Base-by-base conservation (phyloP, 2,113 vertebrate species). In the Anoura caudifer region DNA sequence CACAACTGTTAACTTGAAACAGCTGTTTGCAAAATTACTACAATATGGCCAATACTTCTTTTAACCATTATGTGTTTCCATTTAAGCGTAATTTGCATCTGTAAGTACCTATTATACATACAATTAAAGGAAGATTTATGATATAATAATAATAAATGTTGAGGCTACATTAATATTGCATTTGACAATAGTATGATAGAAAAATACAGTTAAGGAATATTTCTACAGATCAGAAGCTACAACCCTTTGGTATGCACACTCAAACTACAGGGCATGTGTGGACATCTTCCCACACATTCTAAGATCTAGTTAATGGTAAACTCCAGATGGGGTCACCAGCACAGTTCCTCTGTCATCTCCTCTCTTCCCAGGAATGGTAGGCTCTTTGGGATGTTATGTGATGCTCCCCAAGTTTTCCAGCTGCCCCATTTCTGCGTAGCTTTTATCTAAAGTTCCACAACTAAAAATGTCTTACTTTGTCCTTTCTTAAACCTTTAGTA, bases 1-100 rank as follows among this genome's bases (percentile, higher is more conserved):
- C 87, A 97, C 84, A 97, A 69, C 84, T 61, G 86, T n/a, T 98
- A 97, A 98, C 93, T 95, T 93, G 84, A 97, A 97, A 87, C 94
- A 98, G 75, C 95, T 97, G 97, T 85, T 93, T 59, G 76, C 38
- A 88, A 96, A 97, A 97, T 98, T 91, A 89, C 77, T 97, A 91
- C 91, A 97, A 95, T 95, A 97, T 97, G 97, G 80, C 52, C 72
- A 83, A 33, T 94, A 90, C 76, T 95, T 87, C 88, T 97, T 96
- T 87, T 87, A 97, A 96, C 88, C 88, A 91, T 95, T 92, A 94
- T 94, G 84, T 88, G 28, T 85, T 95, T 91, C 84, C 86, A 90
- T 70, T 95, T 96, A 92, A 96, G 95, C 81, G 84, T 95, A 96
- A 95, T 96, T 97, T 97, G 93, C 93, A 94, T 95, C 96, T 97